Evolutionary conservation across 1,140 invertebrate genomes (phyloP).

Genomic region (Drosophila bipectinata): DNA sequence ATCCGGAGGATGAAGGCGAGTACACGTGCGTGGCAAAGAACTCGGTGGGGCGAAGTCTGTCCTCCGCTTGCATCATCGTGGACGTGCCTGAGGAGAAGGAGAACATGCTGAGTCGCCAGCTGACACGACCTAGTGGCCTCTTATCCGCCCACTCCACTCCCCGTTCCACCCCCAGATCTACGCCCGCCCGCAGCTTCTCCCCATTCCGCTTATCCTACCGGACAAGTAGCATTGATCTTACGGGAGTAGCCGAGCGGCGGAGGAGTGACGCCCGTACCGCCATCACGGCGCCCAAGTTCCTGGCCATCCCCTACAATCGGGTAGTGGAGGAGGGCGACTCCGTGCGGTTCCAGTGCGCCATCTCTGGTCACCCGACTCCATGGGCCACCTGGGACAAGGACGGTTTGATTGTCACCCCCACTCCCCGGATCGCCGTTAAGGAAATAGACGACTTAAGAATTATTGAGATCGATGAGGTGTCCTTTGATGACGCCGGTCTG

Average conservation of each 20-base stretch:
- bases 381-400: slow-evolving; percentile 93
- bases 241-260: slow-evolving; percentile 84
- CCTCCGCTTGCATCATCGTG: slow-evolving; percentile 91
- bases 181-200: slow-evolving; percentile 89
- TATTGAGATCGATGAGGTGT: slow-evolving; percentile 91
- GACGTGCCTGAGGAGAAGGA: slow-evolving; percentile 93
- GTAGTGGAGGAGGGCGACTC: slow-evolving; percentile 93
- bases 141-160: slow-evolving; percentile 89
- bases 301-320: slow-evolving; percentile 93
- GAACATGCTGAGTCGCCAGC: slow-evolving; percentile 88
- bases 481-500: slow-evolving; percentile 90
- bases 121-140: slow-evolving; percentile 87
- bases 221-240: slow-evolving; percentile 72
- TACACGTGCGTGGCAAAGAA: slow-evolving; percentile 94
- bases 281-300: slow-evolving; percentile 90
- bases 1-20: slow-evolving; percentile 94
- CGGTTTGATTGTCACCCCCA: slow-evolving; percentile 87
- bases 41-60: slow-evolving; percentile 90
- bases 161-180: slow-evolving; percentile 89
- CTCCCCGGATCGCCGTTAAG: slow-evolving; percentile 87
- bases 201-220: slow-evolving; percentile 83
- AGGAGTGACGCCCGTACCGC: slow-evolving; percentile 67
- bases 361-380: slow-evolving; percentile 90
- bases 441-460: slow-evolving; percentile 91
- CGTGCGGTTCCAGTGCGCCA: slow-evolving; percentile 91